Evolutionary conservation across 2,888 invertebrate genomes (phyloP).

Genomic region (Cataglyphis altisquamis): DNA sequence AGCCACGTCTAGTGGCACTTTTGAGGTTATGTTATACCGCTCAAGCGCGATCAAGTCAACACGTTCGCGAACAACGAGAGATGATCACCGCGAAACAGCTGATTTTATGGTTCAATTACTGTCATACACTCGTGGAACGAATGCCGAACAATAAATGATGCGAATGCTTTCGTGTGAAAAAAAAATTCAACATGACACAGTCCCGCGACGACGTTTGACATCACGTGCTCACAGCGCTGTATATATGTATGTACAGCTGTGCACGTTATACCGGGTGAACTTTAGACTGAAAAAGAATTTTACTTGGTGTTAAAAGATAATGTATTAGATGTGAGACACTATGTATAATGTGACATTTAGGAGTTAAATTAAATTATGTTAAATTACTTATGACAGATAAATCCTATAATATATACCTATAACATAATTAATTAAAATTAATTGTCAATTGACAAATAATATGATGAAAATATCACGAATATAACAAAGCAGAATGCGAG

Average conservation of each 20-base stretch:
- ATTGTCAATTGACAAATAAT: background rate
- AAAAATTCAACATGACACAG: background rate
- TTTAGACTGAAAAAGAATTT: background rate
- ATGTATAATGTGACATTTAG: background rate
- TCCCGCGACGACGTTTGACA: background rate
- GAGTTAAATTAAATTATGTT: background rate
- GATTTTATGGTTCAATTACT: background rate
- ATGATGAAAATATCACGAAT: background rate
- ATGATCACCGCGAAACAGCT: background rate
- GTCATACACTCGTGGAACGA: background rate
- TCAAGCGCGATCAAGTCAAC: background rate
- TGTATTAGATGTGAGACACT: background rate
- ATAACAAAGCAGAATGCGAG: background rate
- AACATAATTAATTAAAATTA: background rate
- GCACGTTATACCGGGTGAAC: background rate
- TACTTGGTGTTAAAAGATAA: background rate
- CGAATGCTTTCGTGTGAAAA: background rate
- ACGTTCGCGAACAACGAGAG: background rate
- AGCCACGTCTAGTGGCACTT: background rate
- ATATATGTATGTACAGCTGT: background rate
- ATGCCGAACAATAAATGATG: background rate
- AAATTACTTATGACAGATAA: too few species aligned
- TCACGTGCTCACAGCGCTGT: slow-evolving; percentile 31
- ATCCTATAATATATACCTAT: background rate
- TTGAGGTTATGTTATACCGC: slow-evolving; percentile 26